A percentile compares a stretch with the other conserved stretches of the same genome.
Conservation (phyloP, 1,140 invertebrate genomes). For the Arctopsyche grandis region DNA sequence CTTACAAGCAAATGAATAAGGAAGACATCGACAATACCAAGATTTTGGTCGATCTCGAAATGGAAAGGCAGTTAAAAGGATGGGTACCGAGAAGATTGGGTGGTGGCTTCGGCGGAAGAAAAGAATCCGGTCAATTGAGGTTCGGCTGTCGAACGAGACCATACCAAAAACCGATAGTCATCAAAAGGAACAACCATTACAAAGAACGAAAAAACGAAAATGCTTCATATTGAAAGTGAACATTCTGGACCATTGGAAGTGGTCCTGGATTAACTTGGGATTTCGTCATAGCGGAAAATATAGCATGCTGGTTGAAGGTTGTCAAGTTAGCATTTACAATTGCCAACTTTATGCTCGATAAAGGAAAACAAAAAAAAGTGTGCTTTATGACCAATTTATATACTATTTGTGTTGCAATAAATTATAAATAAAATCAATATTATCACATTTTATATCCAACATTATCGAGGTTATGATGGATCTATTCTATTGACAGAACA, state of each 20-base stretch:
- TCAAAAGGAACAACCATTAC: constrained; percentile 11
- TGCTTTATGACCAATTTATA: constrained; percentile 24
- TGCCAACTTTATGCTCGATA: no score
- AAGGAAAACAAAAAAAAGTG: constrained; percentile 6
- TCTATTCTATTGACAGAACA: constrained; percentile 9
- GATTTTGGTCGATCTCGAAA: constrained; percentile 77
- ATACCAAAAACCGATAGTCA: constrained; percentile 73
- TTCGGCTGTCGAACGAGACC: constrained; percentile 85
- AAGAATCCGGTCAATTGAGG: constrained; percentile 87
- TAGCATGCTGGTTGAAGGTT: no score
- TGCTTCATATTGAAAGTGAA: no score
- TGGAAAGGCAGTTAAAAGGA: constrained; percentile 71
- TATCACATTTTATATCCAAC: constrained; percentile 26
- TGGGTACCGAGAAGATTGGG: constrained; percentile 89
- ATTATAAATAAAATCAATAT: constrained; percentile 28
- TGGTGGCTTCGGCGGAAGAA: constrained; percentile 87
- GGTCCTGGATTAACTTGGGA: no score
- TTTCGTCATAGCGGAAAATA: no score
- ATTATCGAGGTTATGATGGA: constrained; percentile 22
- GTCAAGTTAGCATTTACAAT: no score
- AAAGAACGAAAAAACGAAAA: background rate
- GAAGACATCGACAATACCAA: constrained; percentile 70
- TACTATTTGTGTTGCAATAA: constrained; percentile 23
- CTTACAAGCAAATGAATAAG: constrained; percentile 68
- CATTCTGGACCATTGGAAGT: no score